Evolutionary conservation across 2,113 vertebrate genomes (phyloP).

Genomic region (Cricetomys ansorgei): DNA sequence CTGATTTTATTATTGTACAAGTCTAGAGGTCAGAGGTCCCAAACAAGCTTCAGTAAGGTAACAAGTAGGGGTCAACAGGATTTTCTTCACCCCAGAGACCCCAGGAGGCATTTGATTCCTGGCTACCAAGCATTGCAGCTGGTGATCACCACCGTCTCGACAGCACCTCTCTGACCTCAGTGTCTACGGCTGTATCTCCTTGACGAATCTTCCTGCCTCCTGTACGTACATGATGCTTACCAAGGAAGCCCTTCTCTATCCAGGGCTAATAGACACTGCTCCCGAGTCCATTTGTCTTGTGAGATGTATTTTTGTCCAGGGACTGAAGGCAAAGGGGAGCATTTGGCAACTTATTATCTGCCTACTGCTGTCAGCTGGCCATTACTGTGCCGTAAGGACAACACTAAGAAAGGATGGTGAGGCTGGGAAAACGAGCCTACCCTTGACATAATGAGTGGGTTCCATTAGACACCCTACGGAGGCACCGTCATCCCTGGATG

Average conservation of each 20-base stretch:
- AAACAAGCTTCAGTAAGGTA: neutral
- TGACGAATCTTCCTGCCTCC: neutral
- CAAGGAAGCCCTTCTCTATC: neutral
- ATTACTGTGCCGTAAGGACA: neutral
- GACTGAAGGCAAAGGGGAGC: neutral
- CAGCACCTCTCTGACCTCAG: neutral
- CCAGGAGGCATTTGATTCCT: rapidly evolving
- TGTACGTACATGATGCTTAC: neutral
- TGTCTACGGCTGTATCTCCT: rapidly evolving
- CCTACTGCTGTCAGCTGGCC: too few relatives aligned
- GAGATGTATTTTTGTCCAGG: too few relatives aligned
- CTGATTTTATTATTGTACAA: neutral
- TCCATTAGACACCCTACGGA: conserved; percentile 33
- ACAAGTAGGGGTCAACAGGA: neutral
- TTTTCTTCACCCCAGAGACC: neutral
- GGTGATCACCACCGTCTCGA: neutral
- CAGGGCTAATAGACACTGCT: too few relatives aligned
- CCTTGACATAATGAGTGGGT: neutral
- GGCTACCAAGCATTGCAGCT: rapidly evolving
- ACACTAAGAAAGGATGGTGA: neutral
- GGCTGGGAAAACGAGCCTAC: neutral
- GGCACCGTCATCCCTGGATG: neutral
- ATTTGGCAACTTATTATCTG: rapidly evolving
- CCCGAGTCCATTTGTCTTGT: neutral
- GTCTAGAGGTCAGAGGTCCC: neutral